phyloP scores from a whole-genome alignment of 2,113 vertebrate genomes.

The Egretta garzetta region DNA sequence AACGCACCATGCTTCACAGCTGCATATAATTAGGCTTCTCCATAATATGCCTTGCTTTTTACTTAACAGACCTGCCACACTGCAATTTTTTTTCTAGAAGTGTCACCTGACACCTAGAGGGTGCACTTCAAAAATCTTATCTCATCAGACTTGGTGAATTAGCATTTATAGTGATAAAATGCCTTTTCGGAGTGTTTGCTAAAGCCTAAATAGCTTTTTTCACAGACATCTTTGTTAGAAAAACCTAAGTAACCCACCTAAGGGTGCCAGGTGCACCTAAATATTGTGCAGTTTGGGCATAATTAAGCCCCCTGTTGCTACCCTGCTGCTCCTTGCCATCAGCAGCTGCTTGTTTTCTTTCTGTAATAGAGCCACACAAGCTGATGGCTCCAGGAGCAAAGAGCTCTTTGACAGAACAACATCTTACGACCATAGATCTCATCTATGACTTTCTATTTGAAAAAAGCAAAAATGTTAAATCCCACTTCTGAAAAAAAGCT shows the following conservation, averaged over 20 bases:
- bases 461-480: not conserved
- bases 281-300: not conserved
- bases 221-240: not conserved
- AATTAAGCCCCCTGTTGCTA: slow-evolving; percentile 10
- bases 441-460: not conserved
- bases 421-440: not conserved
- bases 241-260: not conserved
- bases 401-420: not conserved
- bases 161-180: not conserved
- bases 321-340: not conserved
- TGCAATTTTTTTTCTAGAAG: not conserved
- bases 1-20: too few relatives aligned
- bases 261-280: slow-evolving; percentile 16
- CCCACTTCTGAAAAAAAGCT: not conserved
- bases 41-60: not conserved
- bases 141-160: not conserved
- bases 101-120: not conserved
- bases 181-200: not conserved
- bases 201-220: not conserved
- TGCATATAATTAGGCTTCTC: not conserved
- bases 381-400: slow-evolving; percentile 1
- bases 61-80: not conserved
- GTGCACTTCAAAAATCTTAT: not conserved
- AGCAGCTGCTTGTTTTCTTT: slow-evolving; percentile 38
- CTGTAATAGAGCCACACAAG: not conserved